Evolutionary conservation across 2,113 vertebrate species (phyloP), one percentile per base, ranked within the genome.

Genomic region (Amblyopsis rosae): DNA sequence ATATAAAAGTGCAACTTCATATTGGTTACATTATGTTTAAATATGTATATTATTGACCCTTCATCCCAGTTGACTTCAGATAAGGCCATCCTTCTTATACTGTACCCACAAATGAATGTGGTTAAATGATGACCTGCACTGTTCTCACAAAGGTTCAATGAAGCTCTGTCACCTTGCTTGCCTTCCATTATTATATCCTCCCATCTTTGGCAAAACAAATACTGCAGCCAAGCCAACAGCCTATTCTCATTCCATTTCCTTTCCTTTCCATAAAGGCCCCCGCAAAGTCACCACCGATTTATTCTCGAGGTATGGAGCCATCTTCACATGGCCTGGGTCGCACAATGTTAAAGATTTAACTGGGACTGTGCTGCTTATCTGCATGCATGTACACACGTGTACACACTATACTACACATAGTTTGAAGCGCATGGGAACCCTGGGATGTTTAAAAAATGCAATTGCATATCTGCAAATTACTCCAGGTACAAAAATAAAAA

Each of bases 201-300:
- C 73, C 83, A 69, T 81, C 77, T 72, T 49, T 62, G 55, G 45
- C 68, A 82, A 82, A 84, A 83, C 82, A 80, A 67, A 85, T 78
- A 75, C 81, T 51, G 72, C 76, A 70, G 81, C 81, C 67, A 51
- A 76, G 84, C 84, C 26, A 84, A 67, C 76, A 58, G 68, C 73
- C 46, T 68, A 83, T 83, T 81, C 83, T 82, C 79, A 86, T 85
- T 86, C 75, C 72, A 75, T 82, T 84, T 79, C 80, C 41, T 86
- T 81, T 77, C 41, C 75, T 74, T 84, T 80, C 74, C 84, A 87
- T 88, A 85, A 87, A 88, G 85, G 84, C 85, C 82, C 84, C 82
- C 75, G 56, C 84, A 85, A 89, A 90, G 84, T 89, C 85, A 89
- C 84, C 83, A 76, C 76, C 85, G 83, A 88, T 91, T 86, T 89